A percentile compares a stretch with the other conserved stretches of the same genome.
These are phyloP conservation scores for Tursiops truncatus DNA, from an alignment of 2,113 vertebrate genomes.

Conservation along the genomic window DNA sequence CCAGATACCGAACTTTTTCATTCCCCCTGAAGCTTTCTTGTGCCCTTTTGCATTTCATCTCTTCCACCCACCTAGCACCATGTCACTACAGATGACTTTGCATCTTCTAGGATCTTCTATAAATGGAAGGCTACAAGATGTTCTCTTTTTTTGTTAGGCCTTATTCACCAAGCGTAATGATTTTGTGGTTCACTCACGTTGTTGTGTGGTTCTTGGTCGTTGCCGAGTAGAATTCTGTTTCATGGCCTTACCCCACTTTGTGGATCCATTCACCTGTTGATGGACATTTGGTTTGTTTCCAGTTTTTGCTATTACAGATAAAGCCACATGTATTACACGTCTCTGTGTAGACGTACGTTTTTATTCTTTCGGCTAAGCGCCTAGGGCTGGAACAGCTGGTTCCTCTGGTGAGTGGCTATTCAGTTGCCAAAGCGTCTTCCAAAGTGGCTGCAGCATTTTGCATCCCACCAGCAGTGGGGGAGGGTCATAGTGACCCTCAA, in stretches of 20 bases:
- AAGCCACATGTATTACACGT: background rate
- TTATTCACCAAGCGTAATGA: no score
- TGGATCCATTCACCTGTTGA: background rate
- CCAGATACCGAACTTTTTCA: background rate
- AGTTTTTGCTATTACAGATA: background rate
- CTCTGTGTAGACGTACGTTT: background rate
- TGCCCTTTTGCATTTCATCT: background rate
- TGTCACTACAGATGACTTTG: background rate
- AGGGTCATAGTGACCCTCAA: fast-evolving
- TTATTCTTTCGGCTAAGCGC: background rate
- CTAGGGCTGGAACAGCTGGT: background rate
- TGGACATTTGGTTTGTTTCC: background rate
- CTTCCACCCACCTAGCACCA: background rate
- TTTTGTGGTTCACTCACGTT: fast-evolving
- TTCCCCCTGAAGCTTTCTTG: background rate
- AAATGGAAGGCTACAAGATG: background rate
- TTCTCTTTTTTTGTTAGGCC: background rate
- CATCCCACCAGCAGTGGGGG: fast-evolving
- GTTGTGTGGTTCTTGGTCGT: fast-evolving
- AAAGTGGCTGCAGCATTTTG: fast-evolving
- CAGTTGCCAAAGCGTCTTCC: background rate
- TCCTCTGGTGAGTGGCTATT: background rate
- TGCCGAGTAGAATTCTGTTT: background rate
- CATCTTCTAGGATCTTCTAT: background rate
- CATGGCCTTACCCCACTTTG: background rate